Evolutionary conservation across 2,113 vertebrate genomes (phyloP), one percentile per base, ranked within the genome.

Genomic region (Sander lucioperca): DNA sequence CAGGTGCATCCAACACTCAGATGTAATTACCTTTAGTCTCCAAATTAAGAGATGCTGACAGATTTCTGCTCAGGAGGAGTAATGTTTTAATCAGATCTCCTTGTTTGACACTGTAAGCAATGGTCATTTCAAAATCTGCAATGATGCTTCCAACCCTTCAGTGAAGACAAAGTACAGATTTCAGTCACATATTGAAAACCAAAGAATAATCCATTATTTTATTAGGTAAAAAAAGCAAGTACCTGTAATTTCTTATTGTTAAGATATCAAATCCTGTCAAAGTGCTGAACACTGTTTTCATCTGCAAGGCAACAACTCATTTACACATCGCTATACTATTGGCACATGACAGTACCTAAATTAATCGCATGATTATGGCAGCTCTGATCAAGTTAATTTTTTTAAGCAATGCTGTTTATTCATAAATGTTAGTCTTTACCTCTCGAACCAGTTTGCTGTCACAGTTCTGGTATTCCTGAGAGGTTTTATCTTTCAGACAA

Each of bases 1-100:
- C 33, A 23, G 71, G 18, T 67, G 23, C 39, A 16, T 18, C 18
- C 19, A 27, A 23, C 21, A 33, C 8, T 30, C 12, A 0, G 14
- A 56, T 10, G 21, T 3, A n/a, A 10, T 86, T 89, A 94, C 94
- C 94, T 83, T 4, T n/a, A 1, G 89, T 93, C 30, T 68, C 6
- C 64, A 95, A 1, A 0, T 0, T 0, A 3, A 93, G 1, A 0
- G 0, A 21, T 0, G 1, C 66, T 0, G 2, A 4, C 6, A 91
- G 6, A 0, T 0, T 0, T 0, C 0, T 0, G 0, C 0, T 1
- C 23, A 93, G 21, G 0, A 0, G 0, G 0, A 0, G 0, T 0
- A 90, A 61, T 33, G 0, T 66, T 0, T 10, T 0, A 0, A 39
- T 6, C 66, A 94, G 71, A 0, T 10, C 0, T 3, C 6, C 0